Evolutionary conservation across 2,888 invertebrate species (phyloP), one percentile per base, ranked within the genome.

Genomic region (Agriotes lineatus): DNA sequence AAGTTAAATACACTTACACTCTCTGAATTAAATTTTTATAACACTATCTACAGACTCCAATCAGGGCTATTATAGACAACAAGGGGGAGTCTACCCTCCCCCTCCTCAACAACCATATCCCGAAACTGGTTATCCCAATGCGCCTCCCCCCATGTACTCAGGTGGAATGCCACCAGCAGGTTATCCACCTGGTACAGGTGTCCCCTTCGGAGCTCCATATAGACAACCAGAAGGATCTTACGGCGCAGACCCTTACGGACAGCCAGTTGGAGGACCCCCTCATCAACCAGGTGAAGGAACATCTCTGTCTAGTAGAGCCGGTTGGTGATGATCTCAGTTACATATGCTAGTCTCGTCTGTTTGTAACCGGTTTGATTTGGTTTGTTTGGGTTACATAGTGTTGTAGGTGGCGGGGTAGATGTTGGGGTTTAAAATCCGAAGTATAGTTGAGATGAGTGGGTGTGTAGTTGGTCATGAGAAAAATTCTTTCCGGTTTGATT

Each of bases 111-210:
- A 72, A 39, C 76, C 77, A 3, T 69, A 63, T 30, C 71, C 73
- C 14, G 72, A 69, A 35, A 84, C 84, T 20, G 85, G 84, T 20
- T 85, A 83, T 77, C 85, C 85, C 25, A 77, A 78, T 56, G 77
- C 78, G 7, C 85, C 85, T 0, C 86, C 84, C 45, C 83, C 82
- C 59, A 81, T 76, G 25, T 78, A 77, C 60, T 76, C 80, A 14
- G 74, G 74, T 6, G 69, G 64, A n/a, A 70, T 80, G 74, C 81
- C 76, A 77, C n/a, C n/a, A n/a, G n/a, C n/a, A n/a, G n/a, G n/a
- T n/a, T n/a, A n/a, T n/a, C n/a, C n/a, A n/a, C 82, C 20, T 80
- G 25, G 25, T 7, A 77, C 20, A 70, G 70, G 52, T 54, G 57
- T 35, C 37, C 54, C 67, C 9, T 30, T 60, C 10, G 64, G 61